phyloP scores from a whole-genome alignment of 1,140 invertebrate species.

The Lepidotrigona ventralis region DNA sequence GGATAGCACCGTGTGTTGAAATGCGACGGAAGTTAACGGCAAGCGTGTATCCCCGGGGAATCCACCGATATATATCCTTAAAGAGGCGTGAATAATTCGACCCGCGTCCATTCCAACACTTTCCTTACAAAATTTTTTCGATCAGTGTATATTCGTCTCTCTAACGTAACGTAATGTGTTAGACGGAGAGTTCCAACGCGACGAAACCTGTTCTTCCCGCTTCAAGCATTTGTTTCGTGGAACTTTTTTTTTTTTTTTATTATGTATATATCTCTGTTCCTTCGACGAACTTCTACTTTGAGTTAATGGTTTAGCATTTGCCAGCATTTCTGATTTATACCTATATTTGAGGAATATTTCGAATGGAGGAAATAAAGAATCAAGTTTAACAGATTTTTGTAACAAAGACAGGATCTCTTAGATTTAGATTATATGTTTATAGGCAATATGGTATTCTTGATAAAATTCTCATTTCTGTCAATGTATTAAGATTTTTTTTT shows the following conservation, averaged over 20 bases:
- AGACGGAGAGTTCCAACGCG: background rate
- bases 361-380: background rate
- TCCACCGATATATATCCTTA: background rate
- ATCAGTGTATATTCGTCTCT: background rate
- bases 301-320: background rate
- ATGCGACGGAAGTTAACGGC: background rate
- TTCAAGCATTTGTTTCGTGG: background rate
- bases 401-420: no score
- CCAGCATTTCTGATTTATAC: no score
- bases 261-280: no score
- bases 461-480: background rate
- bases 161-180: background rate
- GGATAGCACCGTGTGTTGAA: background rate
- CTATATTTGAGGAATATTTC: background rate
- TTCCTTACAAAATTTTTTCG: conserved; percentile 10
- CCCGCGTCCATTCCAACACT: no score
- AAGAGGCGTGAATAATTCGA: background rate
- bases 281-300: background rate
- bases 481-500: no score
- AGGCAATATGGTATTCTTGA: background rate
- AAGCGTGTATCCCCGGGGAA: background rate
- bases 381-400: no score
- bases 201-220: background rate
- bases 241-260: background rate
- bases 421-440: background rate